Evolutionary conservation across 2,113 vertebrate species (phyloP).

Genomic region (Diglossa brunneiventris): DNA sequence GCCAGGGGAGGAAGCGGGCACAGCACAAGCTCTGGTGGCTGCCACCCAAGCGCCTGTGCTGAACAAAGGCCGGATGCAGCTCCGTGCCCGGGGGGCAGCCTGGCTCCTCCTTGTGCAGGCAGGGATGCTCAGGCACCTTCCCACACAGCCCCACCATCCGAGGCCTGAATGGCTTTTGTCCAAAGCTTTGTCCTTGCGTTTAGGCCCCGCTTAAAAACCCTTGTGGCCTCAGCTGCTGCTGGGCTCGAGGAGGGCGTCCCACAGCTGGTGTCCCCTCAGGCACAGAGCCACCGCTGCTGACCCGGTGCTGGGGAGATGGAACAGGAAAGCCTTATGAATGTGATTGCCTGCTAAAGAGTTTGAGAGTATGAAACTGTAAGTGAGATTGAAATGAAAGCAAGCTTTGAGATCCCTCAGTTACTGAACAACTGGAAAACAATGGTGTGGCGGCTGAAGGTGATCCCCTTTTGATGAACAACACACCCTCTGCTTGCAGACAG

Average conservation of each 20-base stretch:
- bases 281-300: rapidly evolving
- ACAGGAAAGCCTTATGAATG: too few species aligned
- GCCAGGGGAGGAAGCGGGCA: constrained; percentile 44
- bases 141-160: rapidly evolving
- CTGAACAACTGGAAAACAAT: too few species aligned
- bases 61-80: background rate
- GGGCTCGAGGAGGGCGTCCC: background rate
- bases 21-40: background rate
- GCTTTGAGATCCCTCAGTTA: too few species aligned
- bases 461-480: too few species aligned
- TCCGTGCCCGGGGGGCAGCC: background rate
- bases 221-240: background rate
- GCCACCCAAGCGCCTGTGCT: background rate
- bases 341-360: too few species aligned
- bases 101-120: too few species aligned
- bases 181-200: background rate
- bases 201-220: background rate
- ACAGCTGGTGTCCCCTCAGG: rapidly evolving
- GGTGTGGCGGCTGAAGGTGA: too few species aligned
- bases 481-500: too few species aligned
- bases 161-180: background rate
- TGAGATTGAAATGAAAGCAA: too few species aligned
- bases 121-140: too few species aligned
- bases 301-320: background rate
- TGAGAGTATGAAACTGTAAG: too few species aligned